Evolutionary conservation across 2,888 invertebrate genomes (phyloP).

Genomic region (Drosophila demipolita): DNA sequence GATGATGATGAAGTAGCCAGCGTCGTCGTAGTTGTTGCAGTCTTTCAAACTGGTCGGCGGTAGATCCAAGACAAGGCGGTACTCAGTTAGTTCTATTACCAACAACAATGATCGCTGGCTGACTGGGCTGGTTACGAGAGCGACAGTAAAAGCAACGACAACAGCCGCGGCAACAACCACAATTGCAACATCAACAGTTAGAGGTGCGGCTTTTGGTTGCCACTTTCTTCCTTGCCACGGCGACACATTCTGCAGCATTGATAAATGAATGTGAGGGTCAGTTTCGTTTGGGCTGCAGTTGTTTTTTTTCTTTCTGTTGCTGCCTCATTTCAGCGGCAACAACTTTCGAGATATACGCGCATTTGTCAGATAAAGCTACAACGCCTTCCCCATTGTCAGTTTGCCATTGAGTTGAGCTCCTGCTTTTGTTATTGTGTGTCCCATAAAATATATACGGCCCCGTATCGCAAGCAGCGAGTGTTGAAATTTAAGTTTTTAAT

Average conservation of each 20-base stretch:
- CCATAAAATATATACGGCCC: slow-evolving; percentile 64
- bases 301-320: slow-evolving; percentile 16
- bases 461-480: slow-evolving; percentile 72
- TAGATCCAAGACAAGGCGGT: slow-evolving; percentile 65
- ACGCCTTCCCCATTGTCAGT: slow-evolving; percentile 79
- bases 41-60: slow-evolving; percentile 44
- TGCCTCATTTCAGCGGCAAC: slow-evolving; percentile 54
- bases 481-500: slow-evolving; percentile 80
- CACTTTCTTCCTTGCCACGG: slow-evolving; percentile 61
- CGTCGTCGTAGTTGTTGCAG: slow-evolving; percentile 15
- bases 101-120: slow-evolving; percentile 40
- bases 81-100: slow-evolving; percentile 40
- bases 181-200: slow-evolving; percentile 42
- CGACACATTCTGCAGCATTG: slow-evolving; percentile 73
- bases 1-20: slow-evolving; percentile 79
- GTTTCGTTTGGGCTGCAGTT: slow-evolving; percentile 58
- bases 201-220: slow-evolving; percentile 51
- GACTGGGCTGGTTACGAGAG: slow-evolving; percentile 32
- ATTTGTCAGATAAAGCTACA: slow-evolving; percentile 77
- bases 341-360: slow-evolving; percentile 78
- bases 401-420: slow-evolving; percentile 58
- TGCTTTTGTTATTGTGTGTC: slow-evolving; percentile 33
- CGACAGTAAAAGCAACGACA: slow-evolving; percentile 37
- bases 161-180: slow-evolving; percentile 18
- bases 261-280: slow-evolving; percentile 81